Base-by-base conservation (phyloP, 1,140 invertebrate genomes). In the Matsumurasca onukii region DNA sequence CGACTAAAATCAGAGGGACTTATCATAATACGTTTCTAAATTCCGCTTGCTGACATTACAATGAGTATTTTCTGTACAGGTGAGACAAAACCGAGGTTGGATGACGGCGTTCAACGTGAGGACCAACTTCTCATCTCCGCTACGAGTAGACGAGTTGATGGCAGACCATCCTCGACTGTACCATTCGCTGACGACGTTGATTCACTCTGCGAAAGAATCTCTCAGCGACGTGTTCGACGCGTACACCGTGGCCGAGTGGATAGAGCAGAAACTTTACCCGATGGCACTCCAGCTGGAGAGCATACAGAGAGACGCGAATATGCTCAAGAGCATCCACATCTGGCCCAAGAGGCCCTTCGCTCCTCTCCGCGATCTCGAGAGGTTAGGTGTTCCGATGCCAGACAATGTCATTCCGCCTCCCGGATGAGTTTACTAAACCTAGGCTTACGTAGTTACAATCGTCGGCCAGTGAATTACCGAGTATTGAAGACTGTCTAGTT, bases 71-170 rank as follows among this genome's bases (percentile, higher is more conserved):
- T n/a, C n/a, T n/a, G n/a, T 39, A n/a, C 31, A 48, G 29, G 68
- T 73, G 13, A 34, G 63, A 25, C 71, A 63, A 24, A 31, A 73
- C 76, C 72, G 83, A 71, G 88, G 89, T 22, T 94, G 91, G 91
- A 79, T 93, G 73, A 92, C 90, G 5, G 83, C 87, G 3, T 94
- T 93, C 74, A 93, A 93, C 76, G 80, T 92, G 0, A 84, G 89
- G n/a, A 85, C 89, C 72, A 89, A 88, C 71, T 93, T 89, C 71
- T 88, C 89, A 2, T 88, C 86, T 70, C 89, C 91, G 0, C 82
- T 88, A 70, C 81, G 91, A 12, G 83, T 94, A 0, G 89, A 90
- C 68, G 89, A 88, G 74, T 81, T 87, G 24, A 84, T 88, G 22
- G 65, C 51, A 9, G 88, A 91, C 61, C 82, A 91, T 59, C 84